Evolutionary conservation across 2,797 vertebrate species (phyloP).

Genomic region (Pempheris klunzingeri): DNA sequence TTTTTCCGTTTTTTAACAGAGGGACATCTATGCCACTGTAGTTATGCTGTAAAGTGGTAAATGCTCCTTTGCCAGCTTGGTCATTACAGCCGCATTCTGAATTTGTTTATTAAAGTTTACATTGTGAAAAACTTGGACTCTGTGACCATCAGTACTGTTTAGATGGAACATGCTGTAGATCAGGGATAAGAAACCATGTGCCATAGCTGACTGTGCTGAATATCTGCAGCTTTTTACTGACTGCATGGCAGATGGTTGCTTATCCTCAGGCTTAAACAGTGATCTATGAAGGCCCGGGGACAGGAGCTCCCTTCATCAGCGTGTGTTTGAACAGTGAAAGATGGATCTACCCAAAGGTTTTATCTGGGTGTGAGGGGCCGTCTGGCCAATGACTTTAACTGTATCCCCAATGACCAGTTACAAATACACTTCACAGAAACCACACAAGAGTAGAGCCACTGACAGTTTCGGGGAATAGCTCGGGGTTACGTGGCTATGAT

Average conservation of each 20-base stretch:
- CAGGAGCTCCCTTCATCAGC: slow-evolving; percentile 20
- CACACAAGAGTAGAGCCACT: accelerated
- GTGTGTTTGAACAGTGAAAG: not conserved
- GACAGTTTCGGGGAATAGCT: not conserved
- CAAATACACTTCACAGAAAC: not conserved
- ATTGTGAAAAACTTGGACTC: not conserved
- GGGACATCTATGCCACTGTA: not conserved
- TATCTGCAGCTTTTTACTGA: slow-evolving; percentile 25
- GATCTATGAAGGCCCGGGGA: slow-evolving; percentile 34
- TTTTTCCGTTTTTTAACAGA: not conserved
- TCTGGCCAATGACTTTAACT: slow-evolving; percentile 26
- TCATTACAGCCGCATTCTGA: not conserved
- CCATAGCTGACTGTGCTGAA: not conserved
- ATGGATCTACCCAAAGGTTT: slow-evolving; percentile 22
- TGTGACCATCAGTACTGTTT: not conserved
- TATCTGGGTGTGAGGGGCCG: slow-evolving; percentile 29
- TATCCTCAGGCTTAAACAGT: slow-evolving; percentile 61
- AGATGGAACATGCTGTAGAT: slow-evolving; percentile 21
- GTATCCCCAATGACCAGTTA: not conserved
- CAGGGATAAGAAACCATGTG: slow-evolving; percentile 44
- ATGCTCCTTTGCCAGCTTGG: not conserved
- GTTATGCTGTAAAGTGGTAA: not conserved
- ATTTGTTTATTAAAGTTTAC: not conserved
- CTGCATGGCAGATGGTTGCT: slow-evolving; percentile 65
- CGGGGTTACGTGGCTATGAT: not conserved